Conservation (phyloP, 2,888 invertebrate species). For the Drosophila setosimentum region DNA sequence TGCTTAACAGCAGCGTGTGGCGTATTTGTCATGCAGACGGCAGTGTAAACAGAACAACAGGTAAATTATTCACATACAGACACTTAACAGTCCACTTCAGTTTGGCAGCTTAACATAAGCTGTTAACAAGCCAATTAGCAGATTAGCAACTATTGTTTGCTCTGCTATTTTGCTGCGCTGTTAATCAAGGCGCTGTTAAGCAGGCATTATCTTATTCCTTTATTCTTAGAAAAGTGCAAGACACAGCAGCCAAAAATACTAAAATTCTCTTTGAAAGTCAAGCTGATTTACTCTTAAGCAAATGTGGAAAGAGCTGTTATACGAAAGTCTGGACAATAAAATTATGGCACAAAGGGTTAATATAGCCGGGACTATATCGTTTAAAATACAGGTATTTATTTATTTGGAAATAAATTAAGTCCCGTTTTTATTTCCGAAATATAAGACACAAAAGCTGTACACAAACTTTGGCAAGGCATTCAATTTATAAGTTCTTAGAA, state of each 20-base stretch:
- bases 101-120: constrained; percentile 14
- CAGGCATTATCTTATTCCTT: not conserved
- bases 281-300: constrained; percentile 13
- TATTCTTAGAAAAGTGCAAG: constrained; percentile 43
- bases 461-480: not conserved
- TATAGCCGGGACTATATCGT: not conserved
- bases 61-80: constrained; percentile 4
- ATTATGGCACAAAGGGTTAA: constrained; percentile 23
- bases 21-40: not conserved
- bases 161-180: not conserved
- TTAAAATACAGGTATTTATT: not conserved
- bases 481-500: not conserved
- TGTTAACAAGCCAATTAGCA: constrained; percentile 12
- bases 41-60: not conserved
- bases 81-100: not conserved
- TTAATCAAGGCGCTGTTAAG: too few relatives aligned
- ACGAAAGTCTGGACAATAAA: not conserved
- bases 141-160: not conserved
- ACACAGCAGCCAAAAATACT: not conserved
- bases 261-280: constrained; percentile 2
- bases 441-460: not conserved
- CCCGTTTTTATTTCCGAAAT: constrained; percentile 22
- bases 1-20: not conserved
- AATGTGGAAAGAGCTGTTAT: constrained; percentile 30
- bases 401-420: not conserved